These are phyloP conservation scores for Nematolebias whitei DNA, from an alignment of 2,113 vertebrate species.

Conservation along the genomic window DNA sequence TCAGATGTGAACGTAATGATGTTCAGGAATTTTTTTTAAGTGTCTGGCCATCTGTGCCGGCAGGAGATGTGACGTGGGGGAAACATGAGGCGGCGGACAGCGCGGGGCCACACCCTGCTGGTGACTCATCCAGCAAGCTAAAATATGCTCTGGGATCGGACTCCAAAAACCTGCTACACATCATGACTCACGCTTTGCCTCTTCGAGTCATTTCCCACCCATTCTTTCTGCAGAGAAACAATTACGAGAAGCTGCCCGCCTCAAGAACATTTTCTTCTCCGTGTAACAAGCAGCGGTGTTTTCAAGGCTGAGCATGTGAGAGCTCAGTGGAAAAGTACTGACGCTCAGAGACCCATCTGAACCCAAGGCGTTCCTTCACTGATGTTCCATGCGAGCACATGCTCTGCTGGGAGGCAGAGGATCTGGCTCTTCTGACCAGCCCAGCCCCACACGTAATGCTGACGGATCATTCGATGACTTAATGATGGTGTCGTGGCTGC, in stretches of 20 bases:
- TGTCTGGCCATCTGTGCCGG: background rate
- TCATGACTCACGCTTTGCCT: slow-evolving; percentile 61
- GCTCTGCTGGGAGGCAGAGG: background rate
- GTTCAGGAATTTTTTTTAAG: background rate
- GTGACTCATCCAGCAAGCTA: slow-evolving; percentile 57
- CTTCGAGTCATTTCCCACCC: slow-evolving; percentile 22
- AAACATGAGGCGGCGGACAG: slow-evolving; percentile 37
- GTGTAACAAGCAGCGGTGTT: slow-evolving; percentile 43
- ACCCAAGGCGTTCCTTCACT: background rate
- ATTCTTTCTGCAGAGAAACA: slow-evolving; percentile 27
- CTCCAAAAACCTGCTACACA: slow-evolving; percentile 47
- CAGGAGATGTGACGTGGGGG: background rate
- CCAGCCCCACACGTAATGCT: too few relatives aligned
- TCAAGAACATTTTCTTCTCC: slow-evolving; percentile 42
- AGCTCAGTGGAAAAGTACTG: slow-evolving; percentile 64
- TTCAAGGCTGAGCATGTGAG: slow-evolving; percentile 36
- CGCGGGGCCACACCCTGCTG: slow-evolving; percentile 56
- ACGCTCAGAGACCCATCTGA: background rate
- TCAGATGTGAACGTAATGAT: too few relatives aligned
- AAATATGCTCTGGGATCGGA: slow-evolving; percentile 57
- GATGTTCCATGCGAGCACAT: slow-evolving; percentile 13
- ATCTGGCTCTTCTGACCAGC: slow-evolving; percentile 56
- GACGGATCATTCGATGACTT: background rate
- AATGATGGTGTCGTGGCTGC: background rate
- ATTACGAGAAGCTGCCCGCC: slow-evolving; percentile 40